These are phyloP conservation scores for Fabriciana adippe DNA, from an alignment of 2,888 invertebrate species.

Conservation along the genomic window DNA sequence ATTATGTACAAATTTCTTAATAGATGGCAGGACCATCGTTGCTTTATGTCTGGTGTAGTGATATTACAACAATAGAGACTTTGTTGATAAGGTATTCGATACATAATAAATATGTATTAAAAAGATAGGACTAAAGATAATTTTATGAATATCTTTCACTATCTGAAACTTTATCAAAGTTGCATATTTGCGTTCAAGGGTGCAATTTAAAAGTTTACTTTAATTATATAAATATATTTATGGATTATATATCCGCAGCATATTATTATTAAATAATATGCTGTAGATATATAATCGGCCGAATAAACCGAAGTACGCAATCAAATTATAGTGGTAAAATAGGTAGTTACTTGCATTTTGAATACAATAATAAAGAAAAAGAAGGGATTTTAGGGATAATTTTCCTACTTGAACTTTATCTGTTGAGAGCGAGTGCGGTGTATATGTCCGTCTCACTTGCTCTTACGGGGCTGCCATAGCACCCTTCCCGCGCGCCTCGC, in stretches of 20 bases:
- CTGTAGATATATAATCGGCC: too few relatives aligned
- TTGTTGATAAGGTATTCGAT: slow-evolving; percentile 8
- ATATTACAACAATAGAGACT: background rate
- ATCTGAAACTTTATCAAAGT: slow-evolving; percentile 5
- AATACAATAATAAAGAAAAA: slow-evolving; percentile 41
- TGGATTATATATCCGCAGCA: too few relatives aligned
- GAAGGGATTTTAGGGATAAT: slow-evolving; percentile 51
- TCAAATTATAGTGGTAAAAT: too few relatives aligned
- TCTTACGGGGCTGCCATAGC: slow-evolving; percentile 41
- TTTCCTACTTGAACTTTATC: slow-evolving; percentile 72
- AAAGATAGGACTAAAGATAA: slow-evolving; percentile 1
- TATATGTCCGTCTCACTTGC: slow-evolving; percentile 48
- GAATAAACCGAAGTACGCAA: too few relatives aligned
- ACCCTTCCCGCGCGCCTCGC: slow-evolving; percentile 51
- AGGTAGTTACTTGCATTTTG: background rate
- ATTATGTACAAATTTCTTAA: background rate
- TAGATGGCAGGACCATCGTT: background rate
- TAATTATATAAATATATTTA: too few relatives aligned
- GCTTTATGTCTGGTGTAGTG: background rate
- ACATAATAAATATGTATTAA: slow-evolving; percentile 8
- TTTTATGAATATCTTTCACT: background rate
- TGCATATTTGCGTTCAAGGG: background rate
- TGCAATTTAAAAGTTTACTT: background rate
- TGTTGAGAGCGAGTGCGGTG: slow-evolving; percentile 47
- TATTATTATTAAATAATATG: too few relatives aligned